Base-by-base conservation (phyloP, 2,888 invertebrate species). In the Aethes cnicana region DNA sequence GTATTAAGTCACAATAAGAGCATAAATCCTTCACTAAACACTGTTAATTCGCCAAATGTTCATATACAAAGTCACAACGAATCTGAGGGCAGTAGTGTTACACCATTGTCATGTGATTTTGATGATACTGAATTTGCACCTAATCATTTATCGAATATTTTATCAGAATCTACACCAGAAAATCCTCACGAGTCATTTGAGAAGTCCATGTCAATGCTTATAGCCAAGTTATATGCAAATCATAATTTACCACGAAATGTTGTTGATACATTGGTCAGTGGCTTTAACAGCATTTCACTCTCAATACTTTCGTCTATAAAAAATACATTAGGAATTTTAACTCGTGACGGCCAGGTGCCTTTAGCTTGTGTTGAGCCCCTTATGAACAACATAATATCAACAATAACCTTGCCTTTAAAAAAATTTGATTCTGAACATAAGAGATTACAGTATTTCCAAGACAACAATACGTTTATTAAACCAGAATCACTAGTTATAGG, bases 401-500 rank as follows among this genome's bases (percentile, higher is more conserved):
- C 12, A 6, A 7, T 36, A 18, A 18, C 20, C 5, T 4, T 6
- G 5, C 20, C 36, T 11, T 36, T 18, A 20, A 36, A 12, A 4
- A 6, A 20, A 43, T 33, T 54, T 37, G 9, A 25, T 26, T 26
- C 53, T 8, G 53, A 54, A 18, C 32, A 48, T 23, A 47, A 44
- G 14, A 11, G 53, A 14, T 12, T 54, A 17, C 2, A 41, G 21
- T 33, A 53, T 14, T 53, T 46, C 18, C 5, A 28, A 33, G 18
- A 35, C 7, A 41, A 16, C 6, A 14, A 36, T 2, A 54, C 53
- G 4, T 54, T 32, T 14, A 35, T 48, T 8, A 21, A 37, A 39
- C 43, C 48, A 11, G 3, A 21, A 18, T 8, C 16, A 44, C 9
- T 54, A 9, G 54, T 54, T 8, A 26, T 54, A n/a, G 54, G 54